Conservation (phyloP, 92 coral and sea anemone species). For the Epizoanthus rinbou region DNA sequence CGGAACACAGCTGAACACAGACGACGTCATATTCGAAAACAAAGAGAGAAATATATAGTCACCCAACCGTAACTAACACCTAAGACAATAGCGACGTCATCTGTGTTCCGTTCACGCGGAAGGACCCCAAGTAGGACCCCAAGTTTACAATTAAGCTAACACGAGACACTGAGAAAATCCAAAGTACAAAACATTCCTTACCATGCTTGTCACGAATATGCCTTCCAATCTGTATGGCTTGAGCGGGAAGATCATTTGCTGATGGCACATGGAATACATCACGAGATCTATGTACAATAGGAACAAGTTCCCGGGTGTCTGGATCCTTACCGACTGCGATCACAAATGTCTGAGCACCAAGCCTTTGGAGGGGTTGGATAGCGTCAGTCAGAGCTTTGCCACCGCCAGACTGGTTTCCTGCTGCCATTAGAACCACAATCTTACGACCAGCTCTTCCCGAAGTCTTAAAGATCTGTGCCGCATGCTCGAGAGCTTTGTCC, state of each 20-base stretch:
- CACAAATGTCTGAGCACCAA: conserved; percentile 22
- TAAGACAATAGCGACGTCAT: too few species aligned
- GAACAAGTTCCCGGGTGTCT: conserved; percentile 9
- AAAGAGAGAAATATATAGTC: too few species aligned
- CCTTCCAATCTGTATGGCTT: conserved; percentile 1
- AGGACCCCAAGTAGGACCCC: too few species aligned
- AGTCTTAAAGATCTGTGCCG: conserved; percentile 43
- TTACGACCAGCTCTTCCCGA: conserved; percentile 52
- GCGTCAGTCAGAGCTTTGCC: conserved; percentile 25
- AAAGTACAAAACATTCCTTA: not conserved
- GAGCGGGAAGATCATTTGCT: conserved; percentile 5
- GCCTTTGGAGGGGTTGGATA: conserved; percentile 2
- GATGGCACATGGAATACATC: conserved; percentile 1
- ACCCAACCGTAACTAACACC: too few species aligned
- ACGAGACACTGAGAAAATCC: too few species aligned
- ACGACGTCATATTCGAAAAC: too few species aligned
- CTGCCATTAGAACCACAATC: conserved; percentile 48
- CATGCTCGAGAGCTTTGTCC: conserved; percentile 66
- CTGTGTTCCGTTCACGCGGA: too few species aligned
- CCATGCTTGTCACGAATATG: conserved; percentile 20
- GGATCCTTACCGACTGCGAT: not conserved
- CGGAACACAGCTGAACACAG: too few species aligned
- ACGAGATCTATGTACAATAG: not conserved
- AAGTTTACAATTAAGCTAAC: too few species aligned
- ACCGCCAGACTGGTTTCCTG: conserved; percentile 41